Conservation (phyloP, 2,888 invertebrate species). For the Yponomeuta cagnagella region DNA sequence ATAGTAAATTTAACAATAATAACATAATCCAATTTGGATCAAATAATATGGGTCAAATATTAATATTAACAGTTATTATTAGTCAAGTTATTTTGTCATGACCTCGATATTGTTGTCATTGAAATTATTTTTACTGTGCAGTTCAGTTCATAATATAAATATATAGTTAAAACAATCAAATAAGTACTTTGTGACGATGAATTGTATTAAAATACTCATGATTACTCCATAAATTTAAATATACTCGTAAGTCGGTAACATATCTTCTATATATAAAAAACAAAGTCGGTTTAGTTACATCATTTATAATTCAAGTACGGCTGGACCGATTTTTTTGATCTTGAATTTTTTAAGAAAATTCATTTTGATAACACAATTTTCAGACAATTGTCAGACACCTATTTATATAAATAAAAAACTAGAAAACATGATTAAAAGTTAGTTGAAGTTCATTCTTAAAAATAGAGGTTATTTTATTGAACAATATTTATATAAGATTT, state of each 20-base stretch:
- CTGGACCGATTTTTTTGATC: no score
- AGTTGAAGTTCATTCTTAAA: constrained; percentile 21
- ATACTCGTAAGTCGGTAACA: constrained; percentile 11
- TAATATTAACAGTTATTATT: no score
- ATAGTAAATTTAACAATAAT: background rate
- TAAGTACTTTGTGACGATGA: constrained; percentile 7
- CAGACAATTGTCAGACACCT: no score
- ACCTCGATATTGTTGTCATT: no score
- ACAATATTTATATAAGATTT: background rate
- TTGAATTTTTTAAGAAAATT: no score
- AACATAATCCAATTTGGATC: background rate
- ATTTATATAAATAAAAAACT: no score
- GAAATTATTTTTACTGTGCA: no score
- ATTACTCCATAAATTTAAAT: constrained; percentile 17
- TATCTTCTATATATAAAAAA: background rate
- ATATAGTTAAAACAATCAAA: background rate
- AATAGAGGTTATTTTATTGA: constrained; percentile 1
- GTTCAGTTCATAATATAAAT: no score
- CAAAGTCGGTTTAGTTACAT: background rate
- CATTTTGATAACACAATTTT: no score
- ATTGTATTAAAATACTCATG: constrained; percentile 11
- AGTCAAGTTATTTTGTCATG: no score
- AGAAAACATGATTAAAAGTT: constrained; percentile 24
- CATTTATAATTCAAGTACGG: no score
- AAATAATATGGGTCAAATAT: no score